Conservation (phyloP, 1,140 invertebrate genomes). For the Trichonephila clavata region DNA sequence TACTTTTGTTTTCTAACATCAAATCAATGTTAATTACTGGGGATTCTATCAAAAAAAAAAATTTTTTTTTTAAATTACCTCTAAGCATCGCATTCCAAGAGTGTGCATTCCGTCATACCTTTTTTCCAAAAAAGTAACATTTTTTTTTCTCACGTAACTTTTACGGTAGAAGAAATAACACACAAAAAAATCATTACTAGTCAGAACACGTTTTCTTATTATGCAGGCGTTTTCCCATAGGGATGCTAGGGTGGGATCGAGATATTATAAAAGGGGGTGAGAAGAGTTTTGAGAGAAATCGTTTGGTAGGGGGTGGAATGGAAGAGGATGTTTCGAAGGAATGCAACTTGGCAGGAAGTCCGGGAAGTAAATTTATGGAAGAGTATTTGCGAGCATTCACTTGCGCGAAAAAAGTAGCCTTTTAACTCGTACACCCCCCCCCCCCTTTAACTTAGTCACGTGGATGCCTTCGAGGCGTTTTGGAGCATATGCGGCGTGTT, state of each 20-base stretch:
- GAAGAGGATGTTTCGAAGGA: conserved; percentile 15
- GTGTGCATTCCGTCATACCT: too few species aligned
- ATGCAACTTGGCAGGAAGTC: conserved; percentile 24
- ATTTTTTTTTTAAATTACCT: neutral
- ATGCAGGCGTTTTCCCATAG: conserved; percentile 30
- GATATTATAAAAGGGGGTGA: neutral
- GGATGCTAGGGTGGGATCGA: neutral
- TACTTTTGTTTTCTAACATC: neutral
- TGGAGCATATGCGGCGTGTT: neutral
- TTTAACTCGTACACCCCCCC: neutral
- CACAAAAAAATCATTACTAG: neutral
- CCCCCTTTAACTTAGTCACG: neutral
- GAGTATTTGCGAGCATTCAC: conserved; percentile 4
- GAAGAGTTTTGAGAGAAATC: neutral
- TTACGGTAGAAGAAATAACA: neutral
- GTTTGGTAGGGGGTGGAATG: neutral
- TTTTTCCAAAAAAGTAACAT: neutral
- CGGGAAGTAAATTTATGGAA: conserved; percentile 49
- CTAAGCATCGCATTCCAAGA: neutral
- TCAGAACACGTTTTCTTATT: conserved; percentile 50
- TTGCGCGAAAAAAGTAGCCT: neutral
- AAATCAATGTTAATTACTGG: neutral
- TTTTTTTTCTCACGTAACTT: neutral
- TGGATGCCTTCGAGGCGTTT: neutral
- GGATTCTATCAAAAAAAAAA: neutral